Base-by-base conservation (phyloP, 2,888 invertebrate genomes). In the Cecidostiba fungosa region DNA sequence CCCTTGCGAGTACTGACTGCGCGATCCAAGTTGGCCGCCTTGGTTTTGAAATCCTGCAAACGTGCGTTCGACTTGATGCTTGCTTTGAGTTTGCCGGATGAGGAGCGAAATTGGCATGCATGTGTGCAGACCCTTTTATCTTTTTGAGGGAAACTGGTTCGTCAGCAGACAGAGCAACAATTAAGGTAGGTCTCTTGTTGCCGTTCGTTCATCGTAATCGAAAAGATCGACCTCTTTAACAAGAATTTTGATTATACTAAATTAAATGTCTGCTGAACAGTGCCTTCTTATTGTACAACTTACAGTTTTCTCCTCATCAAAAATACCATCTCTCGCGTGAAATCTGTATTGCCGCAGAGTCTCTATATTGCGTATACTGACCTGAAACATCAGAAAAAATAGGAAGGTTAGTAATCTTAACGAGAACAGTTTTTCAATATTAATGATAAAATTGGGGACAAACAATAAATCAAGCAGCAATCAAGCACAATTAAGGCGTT, bases 381-480 rank as follows among this genome's bases (percentile, higher is more conserved):
- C 83, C 73, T 78, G 83, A 32, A 77, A 83, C 54, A 83, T 47
- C 72, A 16, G n/a, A 23, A 73, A 81, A 70, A 50, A 19, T 3
- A 19, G 4, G 3, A 19, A 50, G 16, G 50, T 50, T 16, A 50
- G 50, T 50, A 19, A 50, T 16, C 19, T 16, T 43, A 43, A 36
- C 6, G 6, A 36, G 36, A 6, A 5, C 6, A 32, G 10, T 6
- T 3, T 8, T 62, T 2, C 8, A 62, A 26, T 29, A 66, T 66
- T 66, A n/a, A 26, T 29, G 10, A 14, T 8, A 14, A 66, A 3
- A 14, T 66, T 66, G 4, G 4, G 16, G 12, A 66, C 16, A 26
- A 66, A 66, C 66, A 14, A 66, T 66, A 66, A 3, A 29, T 29
- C 66, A 66, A 66, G 4, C 66, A 23, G 16, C 14, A 26, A 16